phyloP scores from a whole-genome alignment of 2,888 invertebrate species.

The Lochmaea crataegi region DNA sequence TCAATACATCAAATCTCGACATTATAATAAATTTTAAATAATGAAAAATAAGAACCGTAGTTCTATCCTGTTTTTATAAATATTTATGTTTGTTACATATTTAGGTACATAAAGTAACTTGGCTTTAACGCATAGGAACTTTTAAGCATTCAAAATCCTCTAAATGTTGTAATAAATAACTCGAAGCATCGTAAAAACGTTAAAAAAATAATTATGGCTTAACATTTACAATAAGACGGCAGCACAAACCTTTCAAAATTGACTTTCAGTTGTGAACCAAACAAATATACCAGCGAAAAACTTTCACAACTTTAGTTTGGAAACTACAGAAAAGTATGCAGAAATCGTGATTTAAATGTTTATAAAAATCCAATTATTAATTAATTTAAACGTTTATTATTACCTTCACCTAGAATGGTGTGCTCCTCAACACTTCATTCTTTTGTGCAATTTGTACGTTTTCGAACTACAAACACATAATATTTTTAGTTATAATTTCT shows the following conservation, averaged over 20 bases:
- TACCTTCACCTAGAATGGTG: no score
- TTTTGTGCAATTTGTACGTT: no score
- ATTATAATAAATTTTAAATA: not conserved
- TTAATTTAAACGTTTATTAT: no score
- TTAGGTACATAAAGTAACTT: conserved; percentile 31
- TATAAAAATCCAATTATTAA: no score
- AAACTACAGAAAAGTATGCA: not conserved
- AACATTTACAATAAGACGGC: conserved; percentile 36
- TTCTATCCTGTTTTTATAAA: conserved; percentile 5
- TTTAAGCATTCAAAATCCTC: conserved; percentile 36
- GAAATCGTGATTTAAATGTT: no score
- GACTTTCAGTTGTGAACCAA: conserved; percentile 35
- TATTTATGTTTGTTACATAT: conserved; percentile 15
- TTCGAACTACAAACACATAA: not conserved
- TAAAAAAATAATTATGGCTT: conserved; percentile 38
- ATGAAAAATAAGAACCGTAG: not conserved
- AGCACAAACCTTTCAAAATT: conserved; percentile 44
- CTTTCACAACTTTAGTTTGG: no score
- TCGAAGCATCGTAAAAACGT: conserved; percentile 31
- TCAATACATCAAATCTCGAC: not conserved
- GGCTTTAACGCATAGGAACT: conserved; percentile 40
- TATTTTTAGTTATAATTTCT: not conserved
- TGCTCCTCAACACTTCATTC: no score
- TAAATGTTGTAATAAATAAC: conserved; percentile 27
- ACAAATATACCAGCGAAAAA: conserved; percentile 2